Conservation (phyloP, 1,140 invertebrate species). For the Philopotamus ludificatus region DNA sequence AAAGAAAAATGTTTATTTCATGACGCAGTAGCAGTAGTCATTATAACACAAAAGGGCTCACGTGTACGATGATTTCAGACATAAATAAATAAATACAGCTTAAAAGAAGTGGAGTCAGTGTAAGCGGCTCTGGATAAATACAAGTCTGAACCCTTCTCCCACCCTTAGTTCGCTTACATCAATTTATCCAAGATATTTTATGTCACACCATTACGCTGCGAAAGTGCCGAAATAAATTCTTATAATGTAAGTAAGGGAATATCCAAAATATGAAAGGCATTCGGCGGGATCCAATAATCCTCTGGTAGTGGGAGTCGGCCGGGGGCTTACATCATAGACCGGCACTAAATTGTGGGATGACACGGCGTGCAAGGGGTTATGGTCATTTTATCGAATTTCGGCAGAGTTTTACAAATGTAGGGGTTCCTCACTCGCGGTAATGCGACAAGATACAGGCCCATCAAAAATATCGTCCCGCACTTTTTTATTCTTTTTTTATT, state of each 20-base stretch:
- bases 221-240: constrained; percentile 42
- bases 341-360: constrained; percentile 37
- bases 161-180: constrained; percentile 25
- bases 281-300: constrained; percentile 41
- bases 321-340: constrained; percentile 26
- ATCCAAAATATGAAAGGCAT: constrained; percentile 42
- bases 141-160: neutral
- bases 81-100: constrained; percentile 10
- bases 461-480: too few relatives aligned
- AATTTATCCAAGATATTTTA: constrained; percentile 41
- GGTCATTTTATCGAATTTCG: constrained; percentile 39
- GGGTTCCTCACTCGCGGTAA: too few relatives aligned
- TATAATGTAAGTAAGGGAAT: constrained; percentile 40
- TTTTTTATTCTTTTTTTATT: too few relatives aligned
- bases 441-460: neutral
- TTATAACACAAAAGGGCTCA: neutral
- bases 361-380: constrained; percentile 30
- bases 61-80: neutral
- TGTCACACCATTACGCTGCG: constrained; percentile 35
- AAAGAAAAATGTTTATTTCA: too few relatives aligned
- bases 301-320: neutral
- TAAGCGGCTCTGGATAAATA: constrained; percentile 7
- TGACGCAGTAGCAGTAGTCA: too few relatives aligned
- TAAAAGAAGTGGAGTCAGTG: constrained; percentile 4
- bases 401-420: constrained; percentile 29